Base-by-base conservation (phyloP, 2,888 invertebrate genomes). In the Melinopterus prodromus region DNA sequence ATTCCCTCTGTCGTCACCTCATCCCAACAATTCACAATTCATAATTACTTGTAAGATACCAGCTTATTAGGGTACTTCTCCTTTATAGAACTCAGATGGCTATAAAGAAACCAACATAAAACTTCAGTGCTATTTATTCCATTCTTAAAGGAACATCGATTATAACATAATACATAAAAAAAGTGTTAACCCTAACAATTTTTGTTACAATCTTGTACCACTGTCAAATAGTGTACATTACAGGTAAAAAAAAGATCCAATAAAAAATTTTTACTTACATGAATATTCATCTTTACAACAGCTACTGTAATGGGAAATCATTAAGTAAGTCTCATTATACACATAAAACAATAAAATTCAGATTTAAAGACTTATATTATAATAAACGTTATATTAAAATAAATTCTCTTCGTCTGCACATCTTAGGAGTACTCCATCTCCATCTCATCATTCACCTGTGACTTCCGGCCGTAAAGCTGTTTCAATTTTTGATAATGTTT, bases 401-500 rank as follows among this genome's bases (percentile, higher is more conserved):
- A 71, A 71, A 74, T 36, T 74, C 26, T 74, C 53, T 53, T 53
- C 53, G 12, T 26, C 36, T n/a, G 9, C 35, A 36, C 16, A 35
- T 26, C 69, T 84, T 84, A 85, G 76, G 84, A 87, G 84, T 86
- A 87, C 83, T 88, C 88, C 88, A 88, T 88, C 82, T 90, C 90
- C 86, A 93, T 93, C 86, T 92, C 92, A 84, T 92, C 92, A 16
- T 88, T 87, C 88, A 92, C 92, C 69, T 90, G 90, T 53, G 90
- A 91, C 53, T 85, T 87, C 7, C 91, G 91, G 0, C 92, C 91
- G 87, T 95, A 95, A 82, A 94, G 92, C 83, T 92, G 90, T 85
- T 93, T 92, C 85, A 96, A 88, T 85, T 93, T 94, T 83, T 95
- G 94, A 86, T 97, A 97, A 85, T 95, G 93, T 85, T 93, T 91